Evolutionary conservation across 53 echinoderm and acorn worm genomes (phyloP).

Genomic region (Holothuria leucospilota): DNA sequence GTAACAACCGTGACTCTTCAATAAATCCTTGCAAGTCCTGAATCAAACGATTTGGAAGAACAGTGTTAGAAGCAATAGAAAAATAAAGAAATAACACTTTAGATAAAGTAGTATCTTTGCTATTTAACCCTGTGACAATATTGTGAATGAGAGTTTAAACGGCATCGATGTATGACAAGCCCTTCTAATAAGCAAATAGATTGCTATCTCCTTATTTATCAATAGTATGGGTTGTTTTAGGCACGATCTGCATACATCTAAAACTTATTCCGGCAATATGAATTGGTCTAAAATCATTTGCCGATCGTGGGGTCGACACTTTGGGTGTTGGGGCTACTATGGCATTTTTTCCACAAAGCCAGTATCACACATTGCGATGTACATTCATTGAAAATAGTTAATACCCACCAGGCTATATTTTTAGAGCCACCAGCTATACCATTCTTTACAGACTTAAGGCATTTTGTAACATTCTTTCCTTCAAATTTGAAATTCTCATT

Average conservation of each 20-base stretch:
- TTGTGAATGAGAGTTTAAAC: not conserved
- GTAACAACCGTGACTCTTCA: slow-evolving; percentile 31
- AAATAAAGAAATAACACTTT: slow-evolving; percentile 21
- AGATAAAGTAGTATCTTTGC: slow-evolving; percentile 15
- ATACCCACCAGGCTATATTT: slow-evolving; percentile 24
- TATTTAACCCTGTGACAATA: slow-evolving; percentile 16
- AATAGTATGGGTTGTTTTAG: no score
- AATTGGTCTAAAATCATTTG: no score
- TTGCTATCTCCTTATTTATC: no score
- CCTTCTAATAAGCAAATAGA: not conserved
- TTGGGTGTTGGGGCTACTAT: not conserved
- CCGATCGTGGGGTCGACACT: no score
- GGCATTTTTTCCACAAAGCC: not conserved
- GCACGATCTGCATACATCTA: no score
- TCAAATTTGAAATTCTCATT: slow-evolving; percentile 34
- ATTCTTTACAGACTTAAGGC: slow-evolving; percentile 13
- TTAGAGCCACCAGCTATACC: slow-evolving; percentile 34
- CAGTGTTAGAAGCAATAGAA: slow-evolving; percentile 20
- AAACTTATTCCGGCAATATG: no score
- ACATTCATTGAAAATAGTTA: slow-evolving; percentile 31
- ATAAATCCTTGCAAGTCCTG: slow-evolving; percentile 18
- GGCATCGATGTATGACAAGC: not conserved
- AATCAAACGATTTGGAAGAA: slow-evolving; percentile 13
- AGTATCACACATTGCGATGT: slow-evolving; percentile 32
- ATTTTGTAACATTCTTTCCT: slow-evolving; percentile 22